Percentiles rank a stretch among this genome's conserved stretches.
These are phyloP conservation scores for Ophioderma brevispina DNA, from an alignment of 35 echinoderm and acorn worm species.

Conservation along the genomic window DNA sequence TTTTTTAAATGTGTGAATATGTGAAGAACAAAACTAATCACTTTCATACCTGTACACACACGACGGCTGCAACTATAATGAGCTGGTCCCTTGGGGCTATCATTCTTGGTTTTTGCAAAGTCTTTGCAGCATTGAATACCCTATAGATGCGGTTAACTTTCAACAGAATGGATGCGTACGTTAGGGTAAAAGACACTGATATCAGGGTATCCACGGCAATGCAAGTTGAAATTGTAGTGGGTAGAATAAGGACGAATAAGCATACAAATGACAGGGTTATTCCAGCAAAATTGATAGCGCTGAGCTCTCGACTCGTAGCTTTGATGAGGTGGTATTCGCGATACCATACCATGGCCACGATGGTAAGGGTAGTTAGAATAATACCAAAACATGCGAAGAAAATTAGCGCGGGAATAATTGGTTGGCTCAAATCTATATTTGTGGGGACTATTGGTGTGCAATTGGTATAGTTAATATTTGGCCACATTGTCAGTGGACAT, in stretches of 20 bases:
- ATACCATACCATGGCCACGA: background rate
- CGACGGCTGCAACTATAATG: constrained; percentile 22
- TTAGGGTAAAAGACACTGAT: constrained; percentile 27
- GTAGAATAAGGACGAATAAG: constrained; percentile 5
- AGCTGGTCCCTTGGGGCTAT: constrained; percentile 45
- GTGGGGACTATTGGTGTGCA: constrained; percentile 2
- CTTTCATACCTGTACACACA: constrained; percentile 44
- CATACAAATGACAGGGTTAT: constrained; percentile 19
- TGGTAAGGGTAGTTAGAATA: background rate
- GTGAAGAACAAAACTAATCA: too few species aligned
- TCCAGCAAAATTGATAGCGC: constrained; percentile 34
- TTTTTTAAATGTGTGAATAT: too few species aligned
- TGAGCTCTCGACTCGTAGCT: constrained; percentile 48
- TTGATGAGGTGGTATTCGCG: constrained; percentile 23
- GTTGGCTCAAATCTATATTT: background rate
- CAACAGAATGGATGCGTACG: constrained; percentile 28
- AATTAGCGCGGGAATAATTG: background rate
- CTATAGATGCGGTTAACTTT: constrained; percentile 58
- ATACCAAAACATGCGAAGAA: background rate
- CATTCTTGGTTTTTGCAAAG: constrained; percentile 2
- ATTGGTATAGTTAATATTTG: constrained; percentile 13
- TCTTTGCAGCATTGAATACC: constrained; percentile 53
- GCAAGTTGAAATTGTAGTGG: constrained; percentile 21
- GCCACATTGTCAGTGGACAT: constrained; percentile 35
- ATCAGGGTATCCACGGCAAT: constrained; percentile 1